phyloP scores from a whole-genome alignment of 2,888 invertebrate species.

The Hemaris fuciformis region DNA sequence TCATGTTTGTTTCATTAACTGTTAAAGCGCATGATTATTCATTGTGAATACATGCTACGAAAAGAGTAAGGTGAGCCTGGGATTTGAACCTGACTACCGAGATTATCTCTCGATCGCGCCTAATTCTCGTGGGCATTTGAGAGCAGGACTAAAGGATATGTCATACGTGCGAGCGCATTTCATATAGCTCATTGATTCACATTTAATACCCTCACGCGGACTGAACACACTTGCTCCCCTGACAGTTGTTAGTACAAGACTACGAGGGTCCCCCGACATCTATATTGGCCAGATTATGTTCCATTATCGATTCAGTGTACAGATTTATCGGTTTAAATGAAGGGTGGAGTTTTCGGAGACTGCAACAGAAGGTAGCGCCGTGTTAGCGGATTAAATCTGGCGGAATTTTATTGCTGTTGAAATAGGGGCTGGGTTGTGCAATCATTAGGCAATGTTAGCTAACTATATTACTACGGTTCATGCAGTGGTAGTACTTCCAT shows the following conservation, averaged over 20 bases:
- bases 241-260: conserved; percentile 20
- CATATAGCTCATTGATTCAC: background rate
- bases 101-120: no score
- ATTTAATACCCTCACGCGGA: conserved; percentile 1
- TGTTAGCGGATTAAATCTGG: background rate
- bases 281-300: conserved; percentile 51
- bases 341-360: conserved; percentile 5
- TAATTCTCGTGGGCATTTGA: no score
- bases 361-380: conserved; percentile 1
- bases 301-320: conserved; percentile 59
- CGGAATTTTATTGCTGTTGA: conserved; percentile 5
- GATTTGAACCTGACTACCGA: no score
- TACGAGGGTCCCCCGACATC: conserved; percentile 35
- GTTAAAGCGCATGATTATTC: no score
- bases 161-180: background rate
- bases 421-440: no score
- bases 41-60: no score
- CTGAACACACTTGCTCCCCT: background rate
- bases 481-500: no score
- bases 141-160: background rate
- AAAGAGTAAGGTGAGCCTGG: no score
- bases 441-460: no score
- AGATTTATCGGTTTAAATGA: conserved; percentile 22
- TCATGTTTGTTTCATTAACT: no score
- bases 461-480: no score